Evolutionary conservation across 2,113 vertebrate genomes (phyloP).

Genomic region (Pseudonaja textilis): DNA sequence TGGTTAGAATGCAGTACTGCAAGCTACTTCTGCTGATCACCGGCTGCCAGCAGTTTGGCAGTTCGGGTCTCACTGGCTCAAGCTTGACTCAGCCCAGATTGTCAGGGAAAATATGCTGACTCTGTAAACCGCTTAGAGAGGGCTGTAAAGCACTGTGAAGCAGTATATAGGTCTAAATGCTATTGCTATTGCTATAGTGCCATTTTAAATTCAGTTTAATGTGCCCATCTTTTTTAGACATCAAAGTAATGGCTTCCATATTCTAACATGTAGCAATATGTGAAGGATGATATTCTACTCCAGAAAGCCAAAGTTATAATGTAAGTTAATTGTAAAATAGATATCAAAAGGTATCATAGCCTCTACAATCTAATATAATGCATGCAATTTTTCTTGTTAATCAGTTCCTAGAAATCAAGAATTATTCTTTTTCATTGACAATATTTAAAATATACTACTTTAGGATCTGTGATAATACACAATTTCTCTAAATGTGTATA

Average conservation of each 20-base stretch:
- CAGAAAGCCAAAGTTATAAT: not conserved
- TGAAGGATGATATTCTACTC: not conserved
- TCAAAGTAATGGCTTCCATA: not conserved
- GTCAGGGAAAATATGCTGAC: no score
- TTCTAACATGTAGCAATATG: not conserved
- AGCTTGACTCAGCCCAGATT: no score
- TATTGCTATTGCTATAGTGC: not conserved
- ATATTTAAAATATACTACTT: not conserved
- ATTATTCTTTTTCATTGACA: not conserved
- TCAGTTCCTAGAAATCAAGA: not conserved
- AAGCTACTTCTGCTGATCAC: no score
- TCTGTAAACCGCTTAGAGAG: no score
- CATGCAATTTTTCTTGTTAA: not conserved
- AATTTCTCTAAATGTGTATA: not conserved
- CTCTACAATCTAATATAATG: not conserved
- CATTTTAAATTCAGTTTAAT: not conserved
- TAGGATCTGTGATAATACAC: conserved; percentile 2
- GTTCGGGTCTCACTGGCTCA: no score
- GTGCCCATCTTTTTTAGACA: not conserved
- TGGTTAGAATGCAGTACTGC: no score
- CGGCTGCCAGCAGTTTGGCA: no score
- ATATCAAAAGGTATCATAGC: not conserved
- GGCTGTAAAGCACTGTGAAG: no score
- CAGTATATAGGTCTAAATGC: no score
- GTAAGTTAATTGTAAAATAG: not conserved